These are phyloP conservation scores for Tonatia bakeri DNA, from an alignment of 2,113 vertebrate species.

Conservation along the genomic window DNA sequence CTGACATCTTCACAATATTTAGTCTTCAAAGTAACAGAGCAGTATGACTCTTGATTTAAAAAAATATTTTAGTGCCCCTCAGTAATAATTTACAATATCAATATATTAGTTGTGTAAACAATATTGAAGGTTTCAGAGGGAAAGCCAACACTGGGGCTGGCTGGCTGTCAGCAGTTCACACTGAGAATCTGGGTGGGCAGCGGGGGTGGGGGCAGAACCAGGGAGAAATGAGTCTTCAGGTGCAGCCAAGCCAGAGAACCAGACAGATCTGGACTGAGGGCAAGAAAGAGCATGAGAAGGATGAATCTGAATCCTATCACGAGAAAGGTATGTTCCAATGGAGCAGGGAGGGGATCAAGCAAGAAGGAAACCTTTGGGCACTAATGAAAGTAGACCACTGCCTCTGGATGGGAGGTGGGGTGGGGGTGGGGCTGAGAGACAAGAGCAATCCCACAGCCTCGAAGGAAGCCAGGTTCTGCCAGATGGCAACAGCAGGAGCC, in stretches of 20 bases:
- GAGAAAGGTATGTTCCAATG: not conserved
- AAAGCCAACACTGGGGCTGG: not conserved
- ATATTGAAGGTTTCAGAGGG: not conserved
- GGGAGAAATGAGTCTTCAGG: not conserved
- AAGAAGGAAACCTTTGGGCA: conserved; percentile 16
- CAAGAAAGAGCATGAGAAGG: not conserved
- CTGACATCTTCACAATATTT: not conserved
- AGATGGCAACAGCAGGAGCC: not conserved
- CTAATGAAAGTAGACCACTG: conserved; percentile 23
- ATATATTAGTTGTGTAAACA: not conserved
- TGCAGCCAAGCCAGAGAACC: not conserved
- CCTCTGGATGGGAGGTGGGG: not conserved
- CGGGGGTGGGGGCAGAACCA: not conserved
- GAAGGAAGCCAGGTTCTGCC: not conserved
- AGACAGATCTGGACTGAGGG: not conserved
- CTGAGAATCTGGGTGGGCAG: not conserved
- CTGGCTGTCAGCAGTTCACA: not conserved
- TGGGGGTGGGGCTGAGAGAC: not conserved
- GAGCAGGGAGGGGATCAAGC: not conserved
- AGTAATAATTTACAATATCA: not conserved
- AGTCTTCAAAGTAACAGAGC: not conserved
- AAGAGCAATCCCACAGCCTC: not conserved
- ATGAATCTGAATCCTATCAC: not conserved
- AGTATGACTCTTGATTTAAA: not conserved
- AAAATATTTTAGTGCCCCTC: not conserved